Percentiles rank a stretch among this genome's conserved stretches.
phyloP scores from a whole-genome alignment of 2,113 vertebrate genomes.

The Oncorhynchus mykiss region DNA sequence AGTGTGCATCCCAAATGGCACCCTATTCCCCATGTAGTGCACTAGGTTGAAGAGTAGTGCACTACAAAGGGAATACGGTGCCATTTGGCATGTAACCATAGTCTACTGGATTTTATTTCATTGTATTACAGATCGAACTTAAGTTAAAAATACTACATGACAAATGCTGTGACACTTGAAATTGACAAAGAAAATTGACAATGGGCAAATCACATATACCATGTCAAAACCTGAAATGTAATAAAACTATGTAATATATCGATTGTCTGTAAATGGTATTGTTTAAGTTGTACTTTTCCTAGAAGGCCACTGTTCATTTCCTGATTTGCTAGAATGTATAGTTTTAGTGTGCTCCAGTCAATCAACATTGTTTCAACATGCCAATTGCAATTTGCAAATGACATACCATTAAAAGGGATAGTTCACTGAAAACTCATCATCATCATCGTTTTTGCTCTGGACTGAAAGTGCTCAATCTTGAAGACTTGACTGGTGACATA shows the following conservation, averaged over 20 bases:
- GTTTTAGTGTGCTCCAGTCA: background rate
- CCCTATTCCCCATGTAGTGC: too few species aligned
- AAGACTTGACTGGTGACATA: too few species aligned
- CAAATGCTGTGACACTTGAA: background rate
- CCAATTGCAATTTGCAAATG: too few species aligned
- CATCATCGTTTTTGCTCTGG: too few species aligned
- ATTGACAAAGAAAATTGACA: too few species aligned
- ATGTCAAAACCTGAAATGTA: too few species aligned
- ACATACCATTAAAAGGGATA: too few species aligned
- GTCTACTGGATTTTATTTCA: background rate
- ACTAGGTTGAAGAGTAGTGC: background rate
- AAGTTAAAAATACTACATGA: background rate
- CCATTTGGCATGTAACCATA: background rate
- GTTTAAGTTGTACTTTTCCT: background rate
- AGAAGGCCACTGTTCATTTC: conserved; percentile 30
- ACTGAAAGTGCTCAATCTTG: too few species aligned
- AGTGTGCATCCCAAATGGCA: background rate
- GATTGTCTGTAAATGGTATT: background rate
- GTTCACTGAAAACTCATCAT: too few species aligned
- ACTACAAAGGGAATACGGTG: background rate
- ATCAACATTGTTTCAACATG: background rate
- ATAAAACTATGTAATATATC: background rate
- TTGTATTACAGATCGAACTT: background rate
- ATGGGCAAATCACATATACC: too few species aligned
- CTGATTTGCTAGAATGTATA: background rate